A percentile compares a stretch with the other conserved stretches of the same genome.
Evolutionary conservation across 1,140 invertebrate genomes (phyloP).

Genomic region (Drosophila littoralis): DNA sequence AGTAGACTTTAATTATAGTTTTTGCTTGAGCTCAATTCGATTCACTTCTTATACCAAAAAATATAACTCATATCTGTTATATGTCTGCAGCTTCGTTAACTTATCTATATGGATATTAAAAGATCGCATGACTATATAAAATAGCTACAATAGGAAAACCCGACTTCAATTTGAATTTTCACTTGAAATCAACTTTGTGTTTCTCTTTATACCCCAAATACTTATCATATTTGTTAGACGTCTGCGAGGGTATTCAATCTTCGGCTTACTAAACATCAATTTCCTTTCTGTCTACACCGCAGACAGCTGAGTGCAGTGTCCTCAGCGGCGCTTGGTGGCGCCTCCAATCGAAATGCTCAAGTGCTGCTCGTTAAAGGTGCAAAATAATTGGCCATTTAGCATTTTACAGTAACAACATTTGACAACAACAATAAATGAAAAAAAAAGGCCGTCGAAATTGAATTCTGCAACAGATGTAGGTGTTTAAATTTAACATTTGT

Average conservation of each 20-base stretch:
- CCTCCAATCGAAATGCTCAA: conserved; percentile 33
- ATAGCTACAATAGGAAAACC: too few relatives aligned
- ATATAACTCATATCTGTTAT: too few relatives aligned
- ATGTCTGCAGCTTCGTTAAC: too few relatives aligned
- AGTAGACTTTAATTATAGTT: too few relatives aligned
- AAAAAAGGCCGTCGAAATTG: conserved; percentile 50
- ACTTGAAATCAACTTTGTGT: too few relatives aligned
- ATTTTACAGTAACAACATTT: conserved; percentile 58
- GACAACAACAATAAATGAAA: conserved; percentile 20
- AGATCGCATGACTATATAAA: too few relatives aligned
- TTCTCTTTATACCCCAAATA: too few relatives aligned
- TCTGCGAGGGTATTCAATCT: background rate
- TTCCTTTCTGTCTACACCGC: conserved; percentile 14
- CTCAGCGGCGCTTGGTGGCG: conserved; percentile 18
- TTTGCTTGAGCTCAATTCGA: too few relatives aligned
- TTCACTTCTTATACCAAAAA: too few relatives aligned
- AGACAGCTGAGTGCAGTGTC: conserved; percentile 25
- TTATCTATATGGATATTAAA: too few relatives aligned
- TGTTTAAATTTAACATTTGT: conserved; percentile 56
- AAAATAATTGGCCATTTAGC: conserved; percentile 73
- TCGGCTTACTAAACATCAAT: background rate
- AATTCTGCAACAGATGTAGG: conserved; percentile 33
- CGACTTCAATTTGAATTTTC: too few relatives aligned
- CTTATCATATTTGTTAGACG: too few relatives aligned
- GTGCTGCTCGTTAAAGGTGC: conserved; percentile 58